Base-by-base conservation (phyloP, 2,797 vertebrate species). In the Nyctalus aviator region DNA sequence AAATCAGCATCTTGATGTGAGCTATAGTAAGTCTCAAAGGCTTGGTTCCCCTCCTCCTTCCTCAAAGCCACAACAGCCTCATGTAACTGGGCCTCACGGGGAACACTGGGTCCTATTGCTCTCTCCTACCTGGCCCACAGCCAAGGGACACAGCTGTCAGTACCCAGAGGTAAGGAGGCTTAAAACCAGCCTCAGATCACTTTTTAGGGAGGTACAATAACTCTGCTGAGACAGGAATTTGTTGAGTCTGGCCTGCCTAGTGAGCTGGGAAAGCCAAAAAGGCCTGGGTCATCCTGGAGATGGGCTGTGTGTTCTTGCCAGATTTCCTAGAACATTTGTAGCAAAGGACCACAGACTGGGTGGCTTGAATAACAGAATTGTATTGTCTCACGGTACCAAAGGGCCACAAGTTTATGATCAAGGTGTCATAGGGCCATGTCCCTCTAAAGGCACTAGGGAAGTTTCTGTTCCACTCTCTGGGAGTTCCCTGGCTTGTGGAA, bases 191-290 rank as follows among this genome's bases (percentile, higher is more conserved):
- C 86, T 85, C 30, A 81, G 69, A 57, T 78, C 27, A 18, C 46
- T 93, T 87, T 73, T 44, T 48, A 82, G 18, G 35, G 68, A 44
- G 0, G 1, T 53, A 7, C 27, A 17, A 23, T 41, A 35, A 30
- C 18, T 21, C 25, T 23, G 50, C 18, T 37, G 0, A 23, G 25
- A 41, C 18, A 77, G 53, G n/a, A 69, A 13, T 83, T 41, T 44
- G 41, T 76, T 84, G 64, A 85, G 11, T 41, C 41, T 85, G 44
- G 21, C 35, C 27, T 94, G 20, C 12, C 50, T 55, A 17, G 27
- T 23, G 84, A 94, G 44, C 53, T 66, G 6, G 41, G 35, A 90
- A 46, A 91, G 48, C 35, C 37, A 30, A 35, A 78, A 57, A 57
- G 32, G 17, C 27, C 41, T 10, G 32, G 6, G 1, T 75, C 57